Evolutionary conservation across 2,113 vertebrate species (phyloP).

Genomic region (Sminthopsis crassicaudata): DNA sequence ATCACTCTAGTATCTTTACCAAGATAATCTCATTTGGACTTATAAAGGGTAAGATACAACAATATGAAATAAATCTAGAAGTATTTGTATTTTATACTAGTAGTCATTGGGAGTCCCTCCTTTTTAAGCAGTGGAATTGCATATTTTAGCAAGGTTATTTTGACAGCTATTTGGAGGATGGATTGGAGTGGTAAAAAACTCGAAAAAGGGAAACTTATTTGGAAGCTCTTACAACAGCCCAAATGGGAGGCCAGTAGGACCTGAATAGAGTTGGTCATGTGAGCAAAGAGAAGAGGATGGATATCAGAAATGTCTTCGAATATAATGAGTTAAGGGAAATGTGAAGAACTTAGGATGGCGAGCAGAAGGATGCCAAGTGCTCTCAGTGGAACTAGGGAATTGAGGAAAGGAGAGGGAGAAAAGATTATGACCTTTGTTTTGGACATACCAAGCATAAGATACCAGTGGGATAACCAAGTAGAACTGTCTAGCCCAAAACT

Average conservation of each 20-base stretch:
- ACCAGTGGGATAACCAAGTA: background rate
- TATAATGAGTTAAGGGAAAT: background rate
- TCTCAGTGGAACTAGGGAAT: background rate
- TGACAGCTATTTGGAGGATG: background rate
- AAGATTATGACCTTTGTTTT: background rate
- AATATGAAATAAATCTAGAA: background rate
- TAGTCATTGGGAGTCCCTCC: background rate
- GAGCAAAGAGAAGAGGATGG: background rate
- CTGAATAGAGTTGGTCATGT: background rate
- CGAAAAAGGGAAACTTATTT: background rate
- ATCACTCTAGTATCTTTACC: too few relatives aligned
- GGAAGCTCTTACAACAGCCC: background rate
- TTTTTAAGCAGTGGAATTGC: background rate
- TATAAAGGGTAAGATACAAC: too few relatives aligned
- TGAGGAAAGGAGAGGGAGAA: background rate
- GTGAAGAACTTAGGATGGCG: background rate
- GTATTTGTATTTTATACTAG: background rate
- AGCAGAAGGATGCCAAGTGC: background rate
- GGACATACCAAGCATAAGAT: background rate
- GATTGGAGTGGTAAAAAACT: background rate
- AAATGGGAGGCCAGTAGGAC: background rate
- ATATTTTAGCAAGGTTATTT: background rate
- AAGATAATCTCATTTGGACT: too few relatives aligned
- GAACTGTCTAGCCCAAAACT: background rate
- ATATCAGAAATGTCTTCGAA: background rate